Base-by-base conservation (phyloP, 2,797 vertebrate genomes). In the Gephyroberyx darwinii region DNA sequence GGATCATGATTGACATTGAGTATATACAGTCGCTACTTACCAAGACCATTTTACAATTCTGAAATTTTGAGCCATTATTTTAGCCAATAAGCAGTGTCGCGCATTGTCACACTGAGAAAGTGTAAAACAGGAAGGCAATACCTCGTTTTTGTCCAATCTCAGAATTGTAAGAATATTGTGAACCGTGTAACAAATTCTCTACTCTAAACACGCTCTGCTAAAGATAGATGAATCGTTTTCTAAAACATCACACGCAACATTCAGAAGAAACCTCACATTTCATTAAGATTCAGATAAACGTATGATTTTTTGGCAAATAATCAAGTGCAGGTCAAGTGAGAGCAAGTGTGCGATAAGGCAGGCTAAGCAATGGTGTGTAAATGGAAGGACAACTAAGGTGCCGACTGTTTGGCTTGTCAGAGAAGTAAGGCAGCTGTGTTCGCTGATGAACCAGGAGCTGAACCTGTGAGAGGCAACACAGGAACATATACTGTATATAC, bases 131-230 rank as follows among this genome's bases (percentile, higher is more conserved):
- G 2, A 26, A 26, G 26, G 26, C 1, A 26, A 26, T 26, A 26
- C 26, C 26, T 1, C 4, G 26, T 26, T 26, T 26, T 26, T 52
- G 54, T 14, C 12, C 67, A 62, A 54, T 58, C 41, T 47, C 31
- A 52, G 30, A 63, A 7, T 35, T 35, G 8, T 26, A 35, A 35
- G 53, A 64, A 19, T 53, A 77, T 72, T 74, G 16, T 77, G 77
- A 82, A 31, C 62, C 16, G 26, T 77, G 73, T 73, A 69, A 71
- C 80, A 82, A 80, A 82, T 66, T 62, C 58, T 75, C 75, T 57
- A 82, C 84, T 87, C 78, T 31, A 87, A 90, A 86, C 86, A 88
- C n/a, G 76, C 65, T 75, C 57, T 31, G 60, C 37, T 48, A 39
- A 16, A 78, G 81, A 84, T 75, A 73, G 75, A 81, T 85, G 83